Conservation (phyloP, 2,888 invertebrate genomes). For the Perizoma affinitatum region DNA sequence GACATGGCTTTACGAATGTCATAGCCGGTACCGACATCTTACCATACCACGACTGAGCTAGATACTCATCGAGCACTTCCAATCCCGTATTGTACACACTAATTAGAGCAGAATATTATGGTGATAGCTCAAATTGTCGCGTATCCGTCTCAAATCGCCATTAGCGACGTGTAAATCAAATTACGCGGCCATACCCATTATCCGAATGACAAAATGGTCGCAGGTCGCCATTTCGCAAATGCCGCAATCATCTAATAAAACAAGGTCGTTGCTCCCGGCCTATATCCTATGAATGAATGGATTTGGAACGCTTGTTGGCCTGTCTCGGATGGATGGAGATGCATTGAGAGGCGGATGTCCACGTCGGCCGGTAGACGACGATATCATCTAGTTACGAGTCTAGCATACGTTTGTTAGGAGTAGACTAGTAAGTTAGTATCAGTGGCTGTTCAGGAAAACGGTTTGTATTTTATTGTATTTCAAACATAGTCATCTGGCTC, state of each 20-base stretch:
- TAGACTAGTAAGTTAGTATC: no score
- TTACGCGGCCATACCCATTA: conserved; percentile 40
- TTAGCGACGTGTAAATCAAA: conserved; percentile 37
- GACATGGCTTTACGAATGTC: no score
- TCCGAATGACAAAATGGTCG: conserved; percentile 40
- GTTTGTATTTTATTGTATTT: no score
- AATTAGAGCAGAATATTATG: conserved; percentile 7
- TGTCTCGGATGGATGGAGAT: conserved; percentile 56
- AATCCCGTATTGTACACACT: neutral
- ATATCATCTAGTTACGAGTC: conserved; percentile 1
- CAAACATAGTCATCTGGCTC: no score
- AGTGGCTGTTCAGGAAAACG: no score
- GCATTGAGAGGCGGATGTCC: conserved; percentile 41
- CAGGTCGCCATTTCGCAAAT: conserved; percentile 40
- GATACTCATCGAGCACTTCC: neutral
- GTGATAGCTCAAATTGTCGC: conserved; percentile 30
- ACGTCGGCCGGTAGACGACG: conserved; percentile 7
- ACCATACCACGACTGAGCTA: no score
- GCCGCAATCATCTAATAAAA: conserved; percentile 52
- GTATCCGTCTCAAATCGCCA: conserved; percentile 34
- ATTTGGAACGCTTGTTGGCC: conserved; percentile 38
- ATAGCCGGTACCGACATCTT: no score
- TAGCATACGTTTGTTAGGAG: neutral
- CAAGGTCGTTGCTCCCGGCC: conserved; percentile 52
- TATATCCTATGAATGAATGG: conserved; percentile 14